phyloP scores from a whole-genome alignment of 1,140 invertebrate genomes.

The Ceratina calcarata region DNA sequence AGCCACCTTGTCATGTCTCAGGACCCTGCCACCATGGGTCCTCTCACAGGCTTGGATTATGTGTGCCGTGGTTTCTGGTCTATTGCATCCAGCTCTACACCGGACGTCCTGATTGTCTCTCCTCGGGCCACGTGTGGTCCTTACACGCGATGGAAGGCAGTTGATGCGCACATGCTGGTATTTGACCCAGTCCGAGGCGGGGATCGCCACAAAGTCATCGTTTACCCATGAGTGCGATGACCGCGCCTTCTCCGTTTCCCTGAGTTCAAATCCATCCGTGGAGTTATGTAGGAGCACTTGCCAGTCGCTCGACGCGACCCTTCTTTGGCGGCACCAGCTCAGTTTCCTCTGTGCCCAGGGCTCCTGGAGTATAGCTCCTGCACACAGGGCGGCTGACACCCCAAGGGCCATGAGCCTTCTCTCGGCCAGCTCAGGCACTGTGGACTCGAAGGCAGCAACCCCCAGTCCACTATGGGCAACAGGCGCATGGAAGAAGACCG shows the following conservation, averaged over 20 bases:
- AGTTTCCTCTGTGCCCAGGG: not conserved
- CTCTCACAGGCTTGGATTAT: not conserved
- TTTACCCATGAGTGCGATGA: not conserved
- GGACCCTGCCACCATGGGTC: no score
- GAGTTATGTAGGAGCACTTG: not conserved
- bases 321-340: not conserved
- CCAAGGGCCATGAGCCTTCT: not conserved
- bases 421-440: no score
- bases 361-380: not conserved
- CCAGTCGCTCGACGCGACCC: not conserved
- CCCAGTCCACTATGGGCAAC: conserved; percentile 67
- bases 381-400: not conserved
- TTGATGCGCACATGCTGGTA: not conserved
- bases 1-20: no score
- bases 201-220: not conserved
- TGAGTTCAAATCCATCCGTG: not conserved
- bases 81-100: not conserved
- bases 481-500: conserved; percentile 68
- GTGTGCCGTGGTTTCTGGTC: not conserved
- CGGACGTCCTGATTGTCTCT: not conserved
- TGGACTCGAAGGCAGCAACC: conserved; percentile 22
- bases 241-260: not conserved
- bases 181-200: not conserved
- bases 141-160: not conserved
- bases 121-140: not conserved